Evolutionary conservation across 2,888 invertebrate genomes (phyloP).

Genomic region (Thelaira solivaga): DNA sequence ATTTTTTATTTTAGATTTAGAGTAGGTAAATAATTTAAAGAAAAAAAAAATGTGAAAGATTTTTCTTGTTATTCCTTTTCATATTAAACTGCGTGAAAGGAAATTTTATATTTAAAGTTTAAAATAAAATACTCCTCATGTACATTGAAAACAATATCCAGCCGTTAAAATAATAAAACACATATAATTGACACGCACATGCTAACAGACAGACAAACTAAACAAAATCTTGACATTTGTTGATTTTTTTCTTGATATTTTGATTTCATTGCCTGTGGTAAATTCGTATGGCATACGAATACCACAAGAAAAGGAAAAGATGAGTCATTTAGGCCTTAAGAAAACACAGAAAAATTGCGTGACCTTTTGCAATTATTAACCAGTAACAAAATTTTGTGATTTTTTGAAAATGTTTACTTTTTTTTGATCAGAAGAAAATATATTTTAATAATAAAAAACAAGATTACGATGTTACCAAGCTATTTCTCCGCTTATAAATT

Average conservation of each 20-base stretch:
- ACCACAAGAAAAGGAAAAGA: too few relatives aligned
- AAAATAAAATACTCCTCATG: conserved; percentile 21
- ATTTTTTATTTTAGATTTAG: not conserved
- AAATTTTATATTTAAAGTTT: conserved; percentile 41
- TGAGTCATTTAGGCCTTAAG: conserved; percentile 10
- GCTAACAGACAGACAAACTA: not conserved
- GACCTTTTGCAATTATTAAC: conserved; percentile 40
- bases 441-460: too few relatives aligned
- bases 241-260: conserved; percentile 16
- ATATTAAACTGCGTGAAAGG: not conserved
- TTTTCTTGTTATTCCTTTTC: not conserved
- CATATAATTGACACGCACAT: conserved; percentile 64
- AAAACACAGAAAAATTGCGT: conserved; percentile 60
- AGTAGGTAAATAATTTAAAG: not conserved
- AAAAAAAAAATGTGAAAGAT: too few relatives aligned
- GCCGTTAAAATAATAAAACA: conserved; percentile 61
- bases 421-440: too few relatives aligned
- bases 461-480: too few relatives aligned
- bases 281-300: too few relatives aligned
- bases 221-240: conserved; percentile 48
- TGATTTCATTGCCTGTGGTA: not conserved
- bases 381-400: not conserved
- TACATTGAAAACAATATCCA: conserved; percentile 25
- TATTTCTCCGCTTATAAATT: too few relatives aligned
- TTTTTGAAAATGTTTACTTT: not conserved